Base-by-base conservation (phyloP, 2,888 invertebrate species). In the Ptychoptera contaminata region DNA sequence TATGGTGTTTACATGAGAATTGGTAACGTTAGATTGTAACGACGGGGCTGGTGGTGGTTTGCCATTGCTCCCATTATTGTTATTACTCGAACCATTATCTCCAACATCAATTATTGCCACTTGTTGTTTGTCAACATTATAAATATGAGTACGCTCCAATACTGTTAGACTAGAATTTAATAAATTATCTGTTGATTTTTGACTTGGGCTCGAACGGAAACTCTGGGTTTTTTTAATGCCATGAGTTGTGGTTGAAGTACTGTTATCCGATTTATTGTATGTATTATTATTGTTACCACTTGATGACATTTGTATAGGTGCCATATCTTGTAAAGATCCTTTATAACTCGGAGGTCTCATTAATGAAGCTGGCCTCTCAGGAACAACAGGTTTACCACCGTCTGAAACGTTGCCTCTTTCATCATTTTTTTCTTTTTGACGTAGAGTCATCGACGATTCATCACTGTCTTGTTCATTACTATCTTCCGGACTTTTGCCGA, bases 301-400 rank as follows among this genome's bases (percentile, higher is more conserved):
- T 4, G 8, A 12, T 8, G 8, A 8, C 34, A 34, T 6, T 34
- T 34, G 34, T 34, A n/a, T 10, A 14, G 10, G 36, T 8, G 9
- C 9, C 11, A 32, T n/a, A 15, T 40, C 40, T 14, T 44, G 39
- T 30, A 32, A 37, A 11, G 31, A 36, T n/a, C 44, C 42, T 29
- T 45, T 44, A 14, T 50, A 50, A 41, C 49, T 48, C 8, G 49
- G 46, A 16, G 52, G 50, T 4, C 51, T 43, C 47, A 51, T 47
- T 23, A 52, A 40, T 6, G 52, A 50, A 14, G 12, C 2, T 41
- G 86, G 86, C 45, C 87, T 72, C 61, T 85, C 84, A 42, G 87
- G 87, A 51, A 87, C 76, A 42, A 80, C 81, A 7, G 87, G 87
- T 63, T 87, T 87, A 58, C 73, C 68, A 10, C 32, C 40, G n/a